Evolutionary conservation across 2,797 vertebrate genomes (phyloP).

Genomic region (Darevskia mixta): DNA sequence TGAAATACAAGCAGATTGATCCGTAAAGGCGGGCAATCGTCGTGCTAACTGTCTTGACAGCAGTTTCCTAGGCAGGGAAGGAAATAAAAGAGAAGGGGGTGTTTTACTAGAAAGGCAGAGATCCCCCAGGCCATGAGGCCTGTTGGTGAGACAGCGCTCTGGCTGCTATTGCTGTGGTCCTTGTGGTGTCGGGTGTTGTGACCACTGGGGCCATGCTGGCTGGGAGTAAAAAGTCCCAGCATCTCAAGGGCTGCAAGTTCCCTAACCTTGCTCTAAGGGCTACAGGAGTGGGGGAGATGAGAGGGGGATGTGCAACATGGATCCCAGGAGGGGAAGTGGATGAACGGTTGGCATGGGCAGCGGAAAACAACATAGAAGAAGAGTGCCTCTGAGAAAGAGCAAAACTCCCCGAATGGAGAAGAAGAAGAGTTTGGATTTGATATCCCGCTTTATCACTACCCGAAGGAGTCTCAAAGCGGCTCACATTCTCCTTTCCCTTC

Average conservation of each 20-base stretch:
- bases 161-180: too few relatives aligned
- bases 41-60: constrained; percentile 50
- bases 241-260: not conserved
- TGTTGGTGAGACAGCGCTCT: not conserved
- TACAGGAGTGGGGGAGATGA: too few relatives aligned
- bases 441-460: too few relatives aligned
- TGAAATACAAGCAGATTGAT: not conserved
- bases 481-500: too few relatives aligned
- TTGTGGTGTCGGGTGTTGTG: too few relatives aligned
- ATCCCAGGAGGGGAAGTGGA: not conserved
- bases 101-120: not conserved
- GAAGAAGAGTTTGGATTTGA: too few relatives aligned
- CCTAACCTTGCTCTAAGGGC: not conserved
- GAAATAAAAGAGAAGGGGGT: not conserved
- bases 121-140: not conserved
- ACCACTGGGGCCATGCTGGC: too few relatives aligned
- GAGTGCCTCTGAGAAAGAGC: not conserved
- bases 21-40: accelerated
- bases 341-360: too few relatives aligned
- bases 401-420: not conserved
- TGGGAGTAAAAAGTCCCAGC: too few relatives aligned
- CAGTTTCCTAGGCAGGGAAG: constrained; percentile 59
- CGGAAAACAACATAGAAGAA: not conserved
- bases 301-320: too few relatives aligned
- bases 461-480: too few relatives aligned